These are phyloP conservation scores for Mus minutoides DNA, from an alignment of 2,797 vertebrate genomes.

Conservation along the genomic window DNA sequence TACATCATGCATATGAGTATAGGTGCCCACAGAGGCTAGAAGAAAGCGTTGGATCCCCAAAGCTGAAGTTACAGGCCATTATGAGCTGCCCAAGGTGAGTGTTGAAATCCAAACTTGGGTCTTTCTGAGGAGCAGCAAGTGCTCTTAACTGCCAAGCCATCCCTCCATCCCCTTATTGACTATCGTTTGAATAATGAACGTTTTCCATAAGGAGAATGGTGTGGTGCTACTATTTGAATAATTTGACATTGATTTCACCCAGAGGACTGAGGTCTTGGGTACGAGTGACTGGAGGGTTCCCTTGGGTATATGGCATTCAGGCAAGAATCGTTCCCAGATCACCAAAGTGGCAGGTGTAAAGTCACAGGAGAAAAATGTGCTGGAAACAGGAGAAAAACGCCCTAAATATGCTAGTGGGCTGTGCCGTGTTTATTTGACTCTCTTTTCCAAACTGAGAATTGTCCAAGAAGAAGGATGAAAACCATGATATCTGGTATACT, in stretches of 20 bases:
- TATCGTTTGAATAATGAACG: slow-evolving; percentile 59
- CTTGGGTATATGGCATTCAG: slow-evolving; percentile 49
- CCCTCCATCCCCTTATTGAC: not conserved
- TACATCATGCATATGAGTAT: not conserved
- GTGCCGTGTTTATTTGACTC: slow-evolving; percentile 22
- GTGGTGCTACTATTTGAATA: slow-evolving; percentile 67
- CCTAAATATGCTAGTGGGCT: not conserved
- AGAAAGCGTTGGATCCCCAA: not conserved
- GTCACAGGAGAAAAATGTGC: not conserved
- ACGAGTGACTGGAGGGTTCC: slow-evolving; percentile 57
- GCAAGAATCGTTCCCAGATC: not conserved
- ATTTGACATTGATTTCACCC: slow-evolving; percentile 63
- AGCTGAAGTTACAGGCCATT: not conserved
- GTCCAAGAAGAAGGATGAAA: slow-evolving; percentile 31
- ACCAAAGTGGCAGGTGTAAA: not conserved
- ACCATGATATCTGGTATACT: not conserved
- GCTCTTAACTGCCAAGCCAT: not conserved
- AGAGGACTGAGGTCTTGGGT: slow-evolving; percentile 55
- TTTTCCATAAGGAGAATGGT: slow-evolving; percentile 71
- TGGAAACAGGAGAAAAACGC: slow-evolving; percentile 11
- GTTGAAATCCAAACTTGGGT: not conserved
- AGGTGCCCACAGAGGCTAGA: not conserved
- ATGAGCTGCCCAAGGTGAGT: no score
- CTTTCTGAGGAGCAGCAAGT: not conserved
- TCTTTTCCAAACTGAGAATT: slow-evolving; percentile 21